Evolutionary conservation across 2,113 vertebrate genomes (phyloP).

Genomic region (Melierax canorus): DNA sequence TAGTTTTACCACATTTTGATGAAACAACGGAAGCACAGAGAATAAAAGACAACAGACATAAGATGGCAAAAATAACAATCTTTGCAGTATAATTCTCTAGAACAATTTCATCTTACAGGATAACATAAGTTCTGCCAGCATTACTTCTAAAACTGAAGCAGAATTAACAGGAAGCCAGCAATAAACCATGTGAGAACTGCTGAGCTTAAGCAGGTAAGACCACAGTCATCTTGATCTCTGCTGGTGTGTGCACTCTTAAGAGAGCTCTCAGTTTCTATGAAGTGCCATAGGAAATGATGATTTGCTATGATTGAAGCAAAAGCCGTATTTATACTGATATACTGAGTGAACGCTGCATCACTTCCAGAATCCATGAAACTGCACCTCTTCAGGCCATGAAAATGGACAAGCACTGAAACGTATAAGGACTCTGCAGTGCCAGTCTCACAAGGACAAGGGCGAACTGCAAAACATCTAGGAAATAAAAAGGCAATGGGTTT

Average conservation of each 20-base stretch:
- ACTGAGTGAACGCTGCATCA: neutral
- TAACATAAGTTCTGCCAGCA: neutral
- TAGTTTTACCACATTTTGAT: neutral
- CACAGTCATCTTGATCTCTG: neutral
- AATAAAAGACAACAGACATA: neutral
- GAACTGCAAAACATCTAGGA: neutral
- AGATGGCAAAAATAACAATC: neutral
- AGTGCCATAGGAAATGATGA: neutral
- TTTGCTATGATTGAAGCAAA: neutral
- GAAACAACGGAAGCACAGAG: neutral
- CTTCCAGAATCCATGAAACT: neutral
- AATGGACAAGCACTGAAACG: accelerated
- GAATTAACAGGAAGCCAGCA: neutral
- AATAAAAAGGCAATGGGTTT: neutral
- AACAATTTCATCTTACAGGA: neutral
- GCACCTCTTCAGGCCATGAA: neutral
- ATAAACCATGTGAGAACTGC: neutral
- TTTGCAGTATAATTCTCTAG: neutral
- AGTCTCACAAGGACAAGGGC: neutral
- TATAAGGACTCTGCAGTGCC: neutral
- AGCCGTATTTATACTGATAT: neutral
- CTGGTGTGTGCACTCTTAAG: neutral
- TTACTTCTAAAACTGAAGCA: neutral
- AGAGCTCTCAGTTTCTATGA: neutral
- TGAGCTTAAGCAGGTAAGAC: neutral